Conservation (phyloP, 2,888 invertebrate genomes). For the Cheilosia grossa region DNA sequence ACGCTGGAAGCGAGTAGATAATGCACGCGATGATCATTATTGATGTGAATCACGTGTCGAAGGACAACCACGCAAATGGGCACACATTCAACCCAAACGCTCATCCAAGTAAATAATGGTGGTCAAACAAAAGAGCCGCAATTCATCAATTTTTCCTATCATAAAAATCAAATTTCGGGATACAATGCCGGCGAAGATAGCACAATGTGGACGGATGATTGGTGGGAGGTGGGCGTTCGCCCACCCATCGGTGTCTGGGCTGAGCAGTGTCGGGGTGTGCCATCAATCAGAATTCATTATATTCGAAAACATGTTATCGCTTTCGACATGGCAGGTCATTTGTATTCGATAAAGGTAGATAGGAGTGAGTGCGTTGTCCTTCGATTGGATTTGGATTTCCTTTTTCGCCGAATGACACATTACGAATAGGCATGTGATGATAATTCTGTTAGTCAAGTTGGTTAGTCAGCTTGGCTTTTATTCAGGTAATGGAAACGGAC, state of each 20-base stretch:
- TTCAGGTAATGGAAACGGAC: slow-evolving; percentile 12
- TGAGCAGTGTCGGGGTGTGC: slow-evolving; percentile 18
- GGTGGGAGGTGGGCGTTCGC: neutral
- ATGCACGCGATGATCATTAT: slow-evolving; percentile 15
- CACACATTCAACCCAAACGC: too few relatives aligned
- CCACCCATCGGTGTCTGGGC: neutral
- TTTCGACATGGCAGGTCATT: slow-evolving; percentile 58
- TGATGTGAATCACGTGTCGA: slow-evolving; percentile 15
- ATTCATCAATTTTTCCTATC: slow-evolving; percentile 71
- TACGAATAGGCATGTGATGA: slow-evolving; percentile 17
- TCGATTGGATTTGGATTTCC: slow-evolving; percentile 17
- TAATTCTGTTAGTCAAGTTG: slow-evolving; percentile 16
- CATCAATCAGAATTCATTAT: slow-evolving; percentile 71
- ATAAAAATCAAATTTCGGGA: slow-evolving; percentile 66
- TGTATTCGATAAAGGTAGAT: slow-evolving; percentile 51
- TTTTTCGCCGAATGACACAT: slow-evolving; percentile 19
- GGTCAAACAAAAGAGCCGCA: slow-evolving; percentile 46
- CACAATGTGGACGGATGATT: slow-evolving; percentile 1
- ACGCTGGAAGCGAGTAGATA: slow-evolving; percentile 28
- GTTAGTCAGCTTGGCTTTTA: slow-evolving; percentile 5
- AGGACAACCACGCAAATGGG: slow-evolving; percentile 4
- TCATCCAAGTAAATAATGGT: neutral
- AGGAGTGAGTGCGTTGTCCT: neutral
- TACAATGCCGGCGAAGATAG: slow-evolving; percentile 28
- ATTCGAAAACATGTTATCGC: slow-evolving; percentile 65